These are phyloP conservation scores for Gryon sp. DNA, from an alignment of 1,140 invertebrate genomes.

Conservation along the genomic window DNA sequence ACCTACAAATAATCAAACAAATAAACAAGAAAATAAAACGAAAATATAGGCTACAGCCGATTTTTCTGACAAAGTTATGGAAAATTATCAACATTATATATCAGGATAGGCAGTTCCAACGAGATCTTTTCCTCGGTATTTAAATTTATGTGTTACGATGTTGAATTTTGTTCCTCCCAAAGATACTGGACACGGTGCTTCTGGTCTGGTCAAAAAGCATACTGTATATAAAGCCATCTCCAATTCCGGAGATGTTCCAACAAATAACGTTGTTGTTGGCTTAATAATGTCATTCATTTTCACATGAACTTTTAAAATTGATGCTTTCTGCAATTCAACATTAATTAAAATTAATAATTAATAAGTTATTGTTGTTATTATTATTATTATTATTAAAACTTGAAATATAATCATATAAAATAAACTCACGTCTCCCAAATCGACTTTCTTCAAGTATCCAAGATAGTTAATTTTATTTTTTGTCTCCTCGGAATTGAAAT, in stretches of 20 bases:
- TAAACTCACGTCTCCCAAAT: constrained; percentile 85
- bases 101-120: constrained; percentile 90
- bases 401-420: not conserved
- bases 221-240: constrained; percentile 95
- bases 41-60: too few species aligned
- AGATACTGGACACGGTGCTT: constrained; percentile 85
- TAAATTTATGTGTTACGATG: constrained; percentile 86
- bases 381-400: constrained; percentile 60
- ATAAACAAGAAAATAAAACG: too few species aligned
- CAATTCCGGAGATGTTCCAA: constrained; percentile 95
- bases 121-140: constrained; percentile 86
- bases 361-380: too few species aligned
- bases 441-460: constrained; percentile 87
- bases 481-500: constrained; percentile 87
- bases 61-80: too few species aligned
- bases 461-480: constrained; percentile 86
- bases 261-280: constrained; percentile 88
- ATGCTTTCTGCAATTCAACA: constrained; percentile 85
- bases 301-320: constrained; percentile 88
- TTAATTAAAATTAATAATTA: constrained; percentile 18
- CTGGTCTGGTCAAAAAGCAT: constrained; percentile 87
- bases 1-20: too few species aligned
- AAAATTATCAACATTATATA: constrained; percentile 82
- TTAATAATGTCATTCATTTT: constrained; percentile 87
- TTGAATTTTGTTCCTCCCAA: constrained; percentile 85